Base-by-base conservation (phyloP, 2,888 invertebrate genomes). In the Helleia helle region DNA sequence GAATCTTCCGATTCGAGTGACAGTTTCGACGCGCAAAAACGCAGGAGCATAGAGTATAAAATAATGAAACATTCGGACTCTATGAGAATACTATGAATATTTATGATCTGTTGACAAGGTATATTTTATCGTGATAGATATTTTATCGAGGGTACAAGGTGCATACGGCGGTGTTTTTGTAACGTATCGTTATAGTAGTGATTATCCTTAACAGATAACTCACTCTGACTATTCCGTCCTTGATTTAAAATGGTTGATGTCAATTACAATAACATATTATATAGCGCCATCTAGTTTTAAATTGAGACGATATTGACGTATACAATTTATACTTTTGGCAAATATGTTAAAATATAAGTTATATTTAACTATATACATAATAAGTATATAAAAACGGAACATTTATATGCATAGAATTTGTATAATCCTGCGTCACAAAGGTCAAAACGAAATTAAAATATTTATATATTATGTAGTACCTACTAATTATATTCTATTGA, bases 1-100 rank as follows among this genome's bases (percentile, higher is more conserved):
- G 79, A 83, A 18, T 83, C 83, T 1, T 77, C 81, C 8, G 83
- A 83, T 41, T 81, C 83, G 1, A 79, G 79, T 44, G 80, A 79
- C 52, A 67, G 61, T 45, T 62, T 63, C 41, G 72, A 73, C 40
- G 55, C 63, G 8, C 65, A 68, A 4, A 81, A 76, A 47, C 54
- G 59, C 30, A 55, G 61, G 39, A 70, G 70, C 48, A 55, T 83
- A 50, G 75, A 74, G 51, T 66, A 67, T 30, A 77, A 80, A 44
- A 74, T 83, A 38, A 59, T 81, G 1, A 83, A 81, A 48, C 83
- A 77, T 50, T 62, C 79, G 34, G 83, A 83, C 55, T 80, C 83
- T 6, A 84, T 84, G 81, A 70, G 84, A 55, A 70, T 83, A 57
- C 63, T 84, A 47, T 50, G 43, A 50, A 29, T 37, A 17, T 28